phyloP scores from a whole-genome alignment of 2,888 invertebrate species.

The Philereme vetulata region DNA sequence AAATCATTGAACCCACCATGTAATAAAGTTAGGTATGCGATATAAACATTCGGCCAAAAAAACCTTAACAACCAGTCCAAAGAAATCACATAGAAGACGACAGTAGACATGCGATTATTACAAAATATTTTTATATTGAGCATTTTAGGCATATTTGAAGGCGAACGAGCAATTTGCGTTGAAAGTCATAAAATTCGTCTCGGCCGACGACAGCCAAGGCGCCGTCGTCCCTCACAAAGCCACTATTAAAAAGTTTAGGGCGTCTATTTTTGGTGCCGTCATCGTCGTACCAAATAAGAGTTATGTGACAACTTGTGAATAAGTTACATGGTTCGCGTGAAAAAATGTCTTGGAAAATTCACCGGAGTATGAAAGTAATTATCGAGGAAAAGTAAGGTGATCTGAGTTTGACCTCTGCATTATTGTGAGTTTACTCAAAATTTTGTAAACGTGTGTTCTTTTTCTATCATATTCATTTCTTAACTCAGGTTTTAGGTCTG shows the following conservation, averaged over 20 bases:
- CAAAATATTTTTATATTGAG: conserved; percentile 29
- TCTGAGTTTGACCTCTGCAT: too few relatives aligned
- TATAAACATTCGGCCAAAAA: too few relatives aligned
- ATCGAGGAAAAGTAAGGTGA: conserved; percentile 8
- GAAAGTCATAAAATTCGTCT: conserved; percentile 75
- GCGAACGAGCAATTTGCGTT: conserved; percentile 72
- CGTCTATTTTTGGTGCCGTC: conserved; percentile 72
- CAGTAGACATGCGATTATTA: conserved; percentile 13
- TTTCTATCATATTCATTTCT: too few relatives aligned
- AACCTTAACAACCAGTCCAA: too few relatives aligned
- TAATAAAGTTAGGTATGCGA: too few relatives aligned
- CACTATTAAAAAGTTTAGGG: conserved; percentile 77
- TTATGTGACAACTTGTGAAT: conserved; percentile 71
- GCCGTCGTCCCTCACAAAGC: conserved; percentile 60
- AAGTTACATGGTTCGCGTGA: conserved; percentile 45
- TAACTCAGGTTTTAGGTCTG: too few relatives aligned
- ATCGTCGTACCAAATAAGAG: conserved; percentile 50
- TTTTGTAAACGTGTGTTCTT: too few relatives aligned
- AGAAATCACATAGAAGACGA: conserved; percentile 7
- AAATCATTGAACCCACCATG: too few relatives aligned
- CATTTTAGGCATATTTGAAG: conserved; percentile 54
- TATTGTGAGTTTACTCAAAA: too few relatives aligned
- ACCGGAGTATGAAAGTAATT: conserved; percentile 22
- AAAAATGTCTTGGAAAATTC: conserved; percentile 40
- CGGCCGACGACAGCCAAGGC: conserved; percentile 62